Conservation (phyloP, 2,888 invertebrate species). For the Scrobipalpa costella region DNA sequence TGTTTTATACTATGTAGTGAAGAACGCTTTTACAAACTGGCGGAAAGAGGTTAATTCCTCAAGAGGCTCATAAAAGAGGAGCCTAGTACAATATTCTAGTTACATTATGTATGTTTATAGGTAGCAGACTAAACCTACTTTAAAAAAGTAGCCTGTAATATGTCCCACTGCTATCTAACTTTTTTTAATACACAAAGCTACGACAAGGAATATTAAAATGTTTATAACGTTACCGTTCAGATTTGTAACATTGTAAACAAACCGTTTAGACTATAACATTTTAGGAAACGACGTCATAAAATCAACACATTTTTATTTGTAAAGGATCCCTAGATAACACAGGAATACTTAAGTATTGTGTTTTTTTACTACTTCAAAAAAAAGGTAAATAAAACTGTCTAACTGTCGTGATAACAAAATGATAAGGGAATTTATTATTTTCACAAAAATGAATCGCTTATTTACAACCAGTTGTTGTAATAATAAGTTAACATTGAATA, state of each 20-base stretch:
- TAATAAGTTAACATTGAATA: too few species aligned
- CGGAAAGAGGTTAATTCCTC: too few species aligned
- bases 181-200: not conserved
- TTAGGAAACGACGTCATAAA: slow-evolving; percentile 14
- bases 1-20: too few species aligned
- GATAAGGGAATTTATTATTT: not conserved
- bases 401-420: not conserved
- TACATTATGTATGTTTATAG: too few species aligned
- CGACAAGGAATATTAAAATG: slow-evolving; percentile 5
- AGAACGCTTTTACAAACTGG: too few species aligned
- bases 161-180: too few species aligned
- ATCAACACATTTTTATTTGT: slow-evolving; percentile 7
- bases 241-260: not conserved
- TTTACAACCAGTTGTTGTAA: too few species aligned
- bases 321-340: not conserved
- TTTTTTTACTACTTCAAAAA: not conserved
- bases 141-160: too few species aligned
- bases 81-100: too few species aligned
- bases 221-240: slow-evolving; percentile 1
- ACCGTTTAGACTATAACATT: slow-evolving; percentile 13
- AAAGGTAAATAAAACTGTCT: not conserved
- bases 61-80: too few species aligned
- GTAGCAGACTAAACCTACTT: too few species aligned
- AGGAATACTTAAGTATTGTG: not conserved
- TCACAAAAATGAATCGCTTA: not conserved